Base-by-base conservation (phyloP, 2,113 vertebrate species). In the Zingel zingel region DNA sequence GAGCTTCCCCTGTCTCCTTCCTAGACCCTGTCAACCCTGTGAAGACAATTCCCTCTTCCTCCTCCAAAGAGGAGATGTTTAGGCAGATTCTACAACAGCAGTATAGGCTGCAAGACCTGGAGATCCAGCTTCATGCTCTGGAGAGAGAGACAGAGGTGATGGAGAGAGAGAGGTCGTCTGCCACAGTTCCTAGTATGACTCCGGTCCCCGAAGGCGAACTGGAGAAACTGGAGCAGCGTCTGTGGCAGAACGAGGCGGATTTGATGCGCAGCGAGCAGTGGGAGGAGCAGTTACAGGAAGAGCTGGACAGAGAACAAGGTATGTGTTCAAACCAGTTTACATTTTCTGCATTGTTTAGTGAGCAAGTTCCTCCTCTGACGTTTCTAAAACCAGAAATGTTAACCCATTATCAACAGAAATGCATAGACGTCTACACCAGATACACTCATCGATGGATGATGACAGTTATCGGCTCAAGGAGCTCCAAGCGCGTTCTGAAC, bases 21-120 rank as follows among this genome's bases (percentile, higher is more conserved):
- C 33, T 14, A 12, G 65, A 86, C 3, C 12, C 62, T 21, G 33
- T 25, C 1, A 61, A 14, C n/a, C 47, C 75, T 45, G 66, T 62
- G 16, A 68, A 56, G 13, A 19, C 11, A 0, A 12, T 12, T n/a
- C 18, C 11, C 58, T 83, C 66, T 2, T 63, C 66, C 0, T 70
- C 91, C 2, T 92, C 90, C 75, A 97, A 97, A 85, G 96, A 97
- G 23, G 95, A 96, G 36, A 76, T 95, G 8, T 96, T 97, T 16
- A 94, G 93, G 74, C 86, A 94, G 54, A 91, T 97, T 23, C 91
- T 97, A 76, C 86, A 93, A 73, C 96, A 97, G 53, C 95, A 96
- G 87, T 94, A 90, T 79, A 93, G 89, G 69, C 90, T 97, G 4
- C 91, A 93, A 47, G 92, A 95, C 4, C 77, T 98, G 83, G 95